Percentiles rank a stretch among this genome's conserved stretches.
Conservation (phyloP, 2,888 invertebrate genomes). For the Phalangium opilio region DNA sequence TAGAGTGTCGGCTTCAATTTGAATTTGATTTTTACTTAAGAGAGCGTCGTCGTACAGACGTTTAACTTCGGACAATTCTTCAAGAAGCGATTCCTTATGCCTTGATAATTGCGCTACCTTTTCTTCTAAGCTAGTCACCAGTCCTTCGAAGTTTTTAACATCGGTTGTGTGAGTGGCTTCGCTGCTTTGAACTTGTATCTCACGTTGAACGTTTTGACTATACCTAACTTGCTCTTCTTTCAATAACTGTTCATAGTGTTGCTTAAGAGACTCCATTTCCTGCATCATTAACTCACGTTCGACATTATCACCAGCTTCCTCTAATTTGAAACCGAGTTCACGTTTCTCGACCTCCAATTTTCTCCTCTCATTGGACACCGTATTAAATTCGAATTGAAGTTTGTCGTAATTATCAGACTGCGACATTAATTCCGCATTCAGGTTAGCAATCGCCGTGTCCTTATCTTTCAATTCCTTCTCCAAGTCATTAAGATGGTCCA, state of each 20-base stretch:
- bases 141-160: no score
- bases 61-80: no score
- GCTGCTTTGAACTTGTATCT: no score
- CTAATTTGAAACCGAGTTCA: neutral
- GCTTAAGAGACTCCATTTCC: neutral
- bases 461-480: neutral
- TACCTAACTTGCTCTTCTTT: no score
- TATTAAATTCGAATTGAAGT: neutral
- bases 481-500: neutral
- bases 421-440: neutral
- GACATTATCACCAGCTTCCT: neutral
- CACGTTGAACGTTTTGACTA: no score
- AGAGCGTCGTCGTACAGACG: no score
- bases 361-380: neutral
- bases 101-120: no score
- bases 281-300: neutral
- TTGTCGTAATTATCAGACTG: neutral
- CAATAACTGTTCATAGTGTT: neutral
- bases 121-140: no score
- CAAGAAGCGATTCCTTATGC: no score
- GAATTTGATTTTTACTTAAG: no score
- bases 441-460: neutral
- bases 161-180: no score
- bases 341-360: neutral
- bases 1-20: no score